phyloP scores from a whole-genome alignment of 2,797 vertebrate species.

The Manis pentadactyla region DNA sequence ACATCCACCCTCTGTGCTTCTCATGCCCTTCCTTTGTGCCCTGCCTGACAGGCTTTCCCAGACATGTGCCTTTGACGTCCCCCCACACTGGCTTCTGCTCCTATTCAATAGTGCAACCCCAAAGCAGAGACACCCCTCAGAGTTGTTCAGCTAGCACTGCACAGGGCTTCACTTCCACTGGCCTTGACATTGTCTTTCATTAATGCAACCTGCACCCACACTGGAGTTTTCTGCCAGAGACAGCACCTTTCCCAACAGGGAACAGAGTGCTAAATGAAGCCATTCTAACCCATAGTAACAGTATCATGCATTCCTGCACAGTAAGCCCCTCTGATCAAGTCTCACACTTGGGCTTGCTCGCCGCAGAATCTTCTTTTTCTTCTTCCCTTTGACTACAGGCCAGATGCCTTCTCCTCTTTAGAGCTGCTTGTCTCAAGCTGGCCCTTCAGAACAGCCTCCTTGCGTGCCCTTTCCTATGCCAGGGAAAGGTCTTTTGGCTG shows the following conservation, averaged over 20 bases:
- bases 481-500: neutral
- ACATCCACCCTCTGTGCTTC: fast-evolving
- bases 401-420: neutral
- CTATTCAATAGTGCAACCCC: neutral
- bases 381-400: neutral
- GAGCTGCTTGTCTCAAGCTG: fast-evolving
- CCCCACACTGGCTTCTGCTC: neutral
- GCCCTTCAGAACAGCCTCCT: neutral
- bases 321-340: fast-evolving
- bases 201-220: fast-evolving
- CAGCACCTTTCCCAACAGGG: fast-evolving
- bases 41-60: neutral
- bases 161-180: fast-evolving
- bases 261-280: neutral
- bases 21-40: too few relatives aligned
- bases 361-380: neutral
- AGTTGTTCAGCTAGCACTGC: fast-evolving
- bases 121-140: neutral
- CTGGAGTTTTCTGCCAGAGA: neutral
- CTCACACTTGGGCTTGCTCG: fast-evolving
- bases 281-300: fast-evolving
- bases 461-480: fast-evolving
- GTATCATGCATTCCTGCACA: fast-evolving
- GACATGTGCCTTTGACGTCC: fast-evolving
- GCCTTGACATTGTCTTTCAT: neutral